A percentile compares a stretch with the other conserved stretches of the same genome.
Conservation (phyloP, 1,140 invertebrate genomes). For the Eurytemora carolleeae region DNA sequence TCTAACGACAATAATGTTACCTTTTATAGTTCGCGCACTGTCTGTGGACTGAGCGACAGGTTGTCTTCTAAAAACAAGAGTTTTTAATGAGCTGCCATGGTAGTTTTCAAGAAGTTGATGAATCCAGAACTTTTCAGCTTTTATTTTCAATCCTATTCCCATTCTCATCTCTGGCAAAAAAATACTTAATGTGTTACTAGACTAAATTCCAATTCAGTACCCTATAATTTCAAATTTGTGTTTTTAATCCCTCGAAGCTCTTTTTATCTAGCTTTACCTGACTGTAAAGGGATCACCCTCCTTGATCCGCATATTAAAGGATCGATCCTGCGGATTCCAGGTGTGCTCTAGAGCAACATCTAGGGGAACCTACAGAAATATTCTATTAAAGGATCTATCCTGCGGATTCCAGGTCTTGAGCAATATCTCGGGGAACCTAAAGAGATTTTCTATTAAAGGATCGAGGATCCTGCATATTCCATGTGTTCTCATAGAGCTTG, state of each 20-base stretch:
- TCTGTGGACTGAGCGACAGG: conserved; percentile 98
- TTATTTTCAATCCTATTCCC: background rate
- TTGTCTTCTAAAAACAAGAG: conserved; percentile 50
- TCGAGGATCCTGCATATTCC: too few relatives aligned
- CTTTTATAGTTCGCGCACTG: conserved; percentile 75
- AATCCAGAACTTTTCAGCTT: too few relatives aligned
- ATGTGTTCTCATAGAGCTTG: too few relatives aligned
- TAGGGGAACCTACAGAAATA: background rate
- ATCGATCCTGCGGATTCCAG: background rate
- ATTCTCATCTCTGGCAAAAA: background rate
- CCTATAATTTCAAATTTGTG: background rate
- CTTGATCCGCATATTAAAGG: background rate
- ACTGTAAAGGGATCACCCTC: background rate
- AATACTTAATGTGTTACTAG: background rate
- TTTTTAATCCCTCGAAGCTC: background rate
- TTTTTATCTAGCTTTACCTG: background rate
- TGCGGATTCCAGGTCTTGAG: too few relatives aligned
- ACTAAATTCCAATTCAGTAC: background rate
- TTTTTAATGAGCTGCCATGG: background rate
- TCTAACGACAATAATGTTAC: too few relatives aligned
- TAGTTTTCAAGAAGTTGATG: too few relatives aligned
- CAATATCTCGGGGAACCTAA: too few relatives aligned
- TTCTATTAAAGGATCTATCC: too few relatives aligned
- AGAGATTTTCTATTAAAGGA: too few relatives aligned
- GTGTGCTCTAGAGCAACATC: background rate